A percentile compares a stretch with the other conserved stretches of the same genome.
Evolutionary conservation across 1,140 invertebrate genomes (phyloP).

Genomic region (Drosophila kurseongensis): DNA sequence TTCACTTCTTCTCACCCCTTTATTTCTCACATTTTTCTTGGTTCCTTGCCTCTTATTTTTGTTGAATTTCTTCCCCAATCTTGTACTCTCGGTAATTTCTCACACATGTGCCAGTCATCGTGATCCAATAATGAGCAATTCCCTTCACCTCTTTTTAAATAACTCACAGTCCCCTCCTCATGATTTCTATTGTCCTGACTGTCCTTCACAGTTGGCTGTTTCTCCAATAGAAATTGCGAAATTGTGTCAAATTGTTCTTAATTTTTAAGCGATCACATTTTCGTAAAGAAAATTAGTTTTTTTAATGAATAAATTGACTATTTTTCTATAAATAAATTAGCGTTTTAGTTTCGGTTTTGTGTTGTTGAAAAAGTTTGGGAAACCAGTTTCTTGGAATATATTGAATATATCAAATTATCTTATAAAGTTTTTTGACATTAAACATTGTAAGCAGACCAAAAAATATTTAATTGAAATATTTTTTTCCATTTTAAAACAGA

Average conservation of each 20-base stretch:
- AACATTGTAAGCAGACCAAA: too few relatives aligned
- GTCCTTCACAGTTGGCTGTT: not conserved
- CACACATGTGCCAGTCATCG: conserved; percentile 50
- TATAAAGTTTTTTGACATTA: not conserved
- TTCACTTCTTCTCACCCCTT: not conserved
- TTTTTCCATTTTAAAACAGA: too few relatives aligned
- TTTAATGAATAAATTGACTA: conserved; percentile 62
- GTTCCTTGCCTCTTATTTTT: conserved; percentile 1
- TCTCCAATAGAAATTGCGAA: conserved; percentile 56
- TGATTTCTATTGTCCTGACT: not conserved
- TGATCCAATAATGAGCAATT: conserved; percentile 44
- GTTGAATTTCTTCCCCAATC: conserved; percentile 1
- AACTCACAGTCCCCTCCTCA: conserved; percentile 6
- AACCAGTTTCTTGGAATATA: too few relatives aligned
- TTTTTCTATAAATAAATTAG: conserved; percentile 26
- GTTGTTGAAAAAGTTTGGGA: not conserved
- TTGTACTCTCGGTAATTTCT: conserved; percentile 33
- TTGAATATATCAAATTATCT: too few relatives aligned
- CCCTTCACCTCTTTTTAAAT: not conserved
- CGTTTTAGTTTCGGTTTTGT: not conserved
- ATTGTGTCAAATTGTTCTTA: conserved; percentile 72
- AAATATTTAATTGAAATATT: too few relatives aligned
- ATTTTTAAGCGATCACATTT: conserved; percentile 52
- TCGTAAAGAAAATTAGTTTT: conserved; percentile 40
- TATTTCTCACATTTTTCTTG: too few relatives aligned